Conservation (phyloP, 1,140 invertebrate species). For the Conus betulinus region DNA sequence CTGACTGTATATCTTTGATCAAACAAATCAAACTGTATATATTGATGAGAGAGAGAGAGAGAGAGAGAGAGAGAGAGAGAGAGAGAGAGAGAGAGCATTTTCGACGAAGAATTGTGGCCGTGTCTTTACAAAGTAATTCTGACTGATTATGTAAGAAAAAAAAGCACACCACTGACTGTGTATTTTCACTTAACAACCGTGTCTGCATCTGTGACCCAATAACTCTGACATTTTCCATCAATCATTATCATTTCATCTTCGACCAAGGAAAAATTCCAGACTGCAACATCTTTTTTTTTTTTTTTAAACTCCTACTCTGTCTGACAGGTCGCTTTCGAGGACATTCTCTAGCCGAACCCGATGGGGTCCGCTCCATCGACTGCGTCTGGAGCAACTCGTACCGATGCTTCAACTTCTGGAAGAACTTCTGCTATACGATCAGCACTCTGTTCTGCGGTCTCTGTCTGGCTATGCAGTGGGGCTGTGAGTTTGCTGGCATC, state of each 20-base stretch:
- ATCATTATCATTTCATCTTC: neutral
- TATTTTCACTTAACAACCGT: no score
- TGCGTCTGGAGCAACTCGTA: conserved; percentile 85
- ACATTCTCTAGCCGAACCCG: conserved; percentile 87
- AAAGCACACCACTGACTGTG: no score
- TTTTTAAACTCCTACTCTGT: conserved; percentile 16
- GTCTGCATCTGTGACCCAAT: no score
- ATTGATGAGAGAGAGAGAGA: no score
- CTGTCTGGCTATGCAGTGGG: conserved; percentile 81
- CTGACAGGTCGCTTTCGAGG: conserved; percentile 79
- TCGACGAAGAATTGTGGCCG: no score
- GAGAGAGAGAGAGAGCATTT: no score
- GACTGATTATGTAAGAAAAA: no score
- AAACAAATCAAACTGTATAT: no score
- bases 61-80: no score
- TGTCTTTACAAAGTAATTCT: no score
- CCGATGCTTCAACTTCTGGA: conserved; percentile 82
- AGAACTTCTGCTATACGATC: conserved; percentile 83
- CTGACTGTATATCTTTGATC: no score
- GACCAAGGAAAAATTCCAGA: neutral
- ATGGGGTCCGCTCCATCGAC: conserved; percentile 83
- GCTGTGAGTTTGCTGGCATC: conserved; percentile 84
- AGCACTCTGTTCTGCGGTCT: conserved; percentile 83
- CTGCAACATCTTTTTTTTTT: neutral
- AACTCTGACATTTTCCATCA: neutral